Evolutionary conservation across 23 tunicate genomes (phyloP).

Genomic region (Trididemnum clinides): DNA sequence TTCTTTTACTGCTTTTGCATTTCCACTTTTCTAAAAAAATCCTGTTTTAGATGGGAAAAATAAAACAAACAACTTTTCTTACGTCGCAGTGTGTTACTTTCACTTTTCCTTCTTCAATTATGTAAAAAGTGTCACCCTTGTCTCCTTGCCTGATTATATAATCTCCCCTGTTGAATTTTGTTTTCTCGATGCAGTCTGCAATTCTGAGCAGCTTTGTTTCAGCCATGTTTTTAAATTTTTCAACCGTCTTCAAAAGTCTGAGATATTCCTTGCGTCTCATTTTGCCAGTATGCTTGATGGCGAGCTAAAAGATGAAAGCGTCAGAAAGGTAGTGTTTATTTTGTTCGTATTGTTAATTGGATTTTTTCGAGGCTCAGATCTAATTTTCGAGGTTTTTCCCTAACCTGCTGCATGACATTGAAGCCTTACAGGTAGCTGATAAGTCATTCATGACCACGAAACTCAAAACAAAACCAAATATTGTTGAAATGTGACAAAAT

Average conservation of each 20-base stretch:
- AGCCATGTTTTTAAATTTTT: constrained; percentile 56
- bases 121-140: constrained; percentile 82
- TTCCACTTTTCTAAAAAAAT: no score
- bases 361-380: no score
- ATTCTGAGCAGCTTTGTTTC: constrained; percentile 62
- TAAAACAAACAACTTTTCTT: no score
- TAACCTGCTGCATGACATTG: no score
- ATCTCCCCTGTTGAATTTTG: constrained; percentile 49
- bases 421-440: no score
- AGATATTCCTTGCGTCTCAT: constrained; percentile 65
- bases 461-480: no score
- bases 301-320: constrained; percentile 36
- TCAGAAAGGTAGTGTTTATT: no score
- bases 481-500: no score
- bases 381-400: not conserved
- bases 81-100: constrained; percentile 35
- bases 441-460: no score
- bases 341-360: no score
- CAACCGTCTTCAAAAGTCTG: constrained; percentile 59
- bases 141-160: constrained; percentile 91
- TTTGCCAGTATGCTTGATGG: constrained; percentile 69
- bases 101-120: constrained; percentile 77
- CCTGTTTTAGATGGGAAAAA: no score
- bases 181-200: constrained; percentile 84
- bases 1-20: no score